phyloP scores from a whole-genome alignment of 2,797 vertebrate species.

The Echeneis naucrates region DNA sequence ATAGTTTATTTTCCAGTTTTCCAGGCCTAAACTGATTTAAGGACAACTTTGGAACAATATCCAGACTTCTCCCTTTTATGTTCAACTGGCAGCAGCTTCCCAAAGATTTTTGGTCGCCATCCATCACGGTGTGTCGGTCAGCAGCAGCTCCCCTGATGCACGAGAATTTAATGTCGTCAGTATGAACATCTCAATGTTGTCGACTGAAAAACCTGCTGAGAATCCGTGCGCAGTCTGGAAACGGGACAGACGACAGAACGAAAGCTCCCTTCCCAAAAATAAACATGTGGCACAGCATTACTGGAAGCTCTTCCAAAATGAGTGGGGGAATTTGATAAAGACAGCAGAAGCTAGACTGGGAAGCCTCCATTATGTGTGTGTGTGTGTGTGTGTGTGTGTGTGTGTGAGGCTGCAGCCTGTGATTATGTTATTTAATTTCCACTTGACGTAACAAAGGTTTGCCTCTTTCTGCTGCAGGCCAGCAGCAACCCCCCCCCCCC shows the following conservation, averaged over 20 bases:
- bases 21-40: neutral
- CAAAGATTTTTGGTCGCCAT: no score
- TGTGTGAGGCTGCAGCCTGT: conserved; percentile 26
- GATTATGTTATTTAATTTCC: conserved; percentile 62
- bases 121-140: neutral
- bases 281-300: conserved; percentile 40
- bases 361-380: conserved; percentile 9
- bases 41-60: neutral
- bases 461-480: conserved; percentile 39
- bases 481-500: neutral
- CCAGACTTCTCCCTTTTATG: no score
- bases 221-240: conserved; percentile 11
- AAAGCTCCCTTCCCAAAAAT: conserved; percentile 44
- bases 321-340: conserved; percentile 39
- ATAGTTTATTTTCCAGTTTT: no score
- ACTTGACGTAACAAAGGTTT: conserved; percentile 51
- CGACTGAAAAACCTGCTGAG: conserved; percentile 8
- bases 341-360: conserved; percentile 32
- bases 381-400: conserved; percentile 3
- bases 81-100: neutral
- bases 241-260: neutral
- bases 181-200: conserved; percentile 1
- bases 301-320: conserved; percentile 48
- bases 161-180: neutral
- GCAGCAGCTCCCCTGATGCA: neutral